phyloP scores from a whole-genome alignment of 2,797 vertebrate genomes.

The Microchirus variegatus region DNA sequence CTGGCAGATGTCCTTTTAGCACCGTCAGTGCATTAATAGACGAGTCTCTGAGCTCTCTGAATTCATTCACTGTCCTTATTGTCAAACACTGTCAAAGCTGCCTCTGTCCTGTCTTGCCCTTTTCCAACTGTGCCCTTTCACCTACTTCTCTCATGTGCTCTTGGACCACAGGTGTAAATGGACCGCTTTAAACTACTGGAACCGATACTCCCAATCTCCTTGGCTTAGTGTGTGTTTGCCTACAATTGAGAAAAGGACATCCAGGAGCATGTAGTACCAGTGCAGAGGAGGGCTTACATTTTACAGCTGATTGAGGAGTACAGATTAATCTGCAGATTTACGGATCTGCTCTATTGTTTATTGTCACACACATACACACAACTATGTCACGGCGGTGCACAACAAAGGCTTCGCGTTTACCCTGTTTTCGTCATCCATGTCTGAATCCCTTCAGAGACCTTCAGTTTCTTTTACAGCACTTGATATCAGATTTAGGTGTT shows the following conservation, averaged over 20 bases:
- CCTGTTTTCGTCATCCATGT: constrained; percentile 9
- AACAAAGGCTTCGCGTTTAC: constrained; percentile 18
- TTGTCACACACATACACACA: constrained; percentile 9
- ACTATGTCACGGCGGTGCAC: neutral
- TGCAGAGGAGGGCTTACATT: constrained; percentile 23
- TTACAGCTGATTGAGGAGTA: constrained; percentile 20
- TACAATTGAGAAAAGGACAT: constrained; percentile 33
- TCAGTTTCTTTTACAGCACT: constrained; percentile 6
- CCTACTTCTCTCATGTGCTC: constrained; percentile 40
- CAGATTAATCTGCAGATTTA: constrained; percentile 23
- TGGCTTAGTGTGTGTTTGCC: constrained; percentile 16
- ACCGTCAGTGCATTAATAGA: constrained; percentile 20
- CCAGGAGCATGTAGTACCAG: constrained; percentile 10
- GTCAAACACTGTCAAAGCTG: constrained; percentile 41
- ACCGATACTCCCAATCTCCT: constrained; percentile 43
- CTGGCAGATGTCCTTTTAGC: constrained; percentile 44
- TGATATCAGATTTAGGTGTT: constrained; percentile 38
- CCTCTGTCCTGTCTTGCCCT: constrained; percentile 30
- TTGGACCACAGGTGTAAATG: constrained; percentile 52
- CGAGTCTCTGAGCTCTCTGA: constrained; percentile 18
- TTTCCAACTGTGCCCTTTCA: constrained; percentile 47
- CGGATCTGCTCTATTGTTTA: constrained; percentile 5
- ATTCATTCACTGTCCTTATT: constrained; percentile 23
- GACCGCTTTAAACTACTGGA: constrained; percentile 35
- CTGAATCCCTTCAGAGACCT: constrained; percentile 8